phyloP scores from a whole-genome alignment of 2,888 invertebrate genomes.

The Pollenia angustigena region DNA sequence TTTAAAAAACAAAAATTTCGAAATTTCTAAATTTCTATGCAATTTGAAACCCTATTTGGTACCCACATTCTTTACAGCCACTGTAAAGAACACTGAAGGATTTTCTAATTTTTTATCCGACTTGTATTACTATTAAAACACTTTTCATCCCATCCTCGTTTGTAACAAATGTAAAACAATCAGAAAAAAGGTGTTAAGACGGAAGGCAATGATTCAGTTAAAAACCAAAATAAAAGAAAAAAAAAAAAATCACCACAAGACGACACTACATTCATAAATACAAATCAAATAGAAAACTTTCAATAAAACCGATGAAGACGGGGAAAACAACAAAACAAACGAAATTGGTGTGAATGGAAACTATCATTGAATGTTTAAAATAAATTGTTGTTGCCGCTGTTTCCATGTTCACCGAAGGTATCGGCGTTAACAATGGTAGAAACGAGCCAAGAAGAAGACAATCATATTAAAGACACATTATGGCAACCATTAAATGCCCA shows the following conservation, averaged over 20 bases:
- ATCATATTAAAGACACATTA: slow-evolving; percentile 79
- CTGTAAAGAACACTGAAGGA: too few species aligned
- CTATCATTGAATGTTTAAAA: slow-evolving; percentile 49
- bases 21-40: too few species aligned
- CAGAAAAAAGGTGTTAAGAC: slow-evolving; percentile 60
- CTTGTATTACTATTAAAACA: too few species aligned
- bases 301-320: slow-evolving; percentile 22
- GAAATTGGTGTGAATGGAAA: slow-evolving; percentile 61
- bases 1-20: too few species aligned
- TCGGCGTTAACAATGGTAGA: slow-evolving; percentile 40
- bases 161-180: slow-evolving; percentile 1
- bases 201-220: slow-evolving; percentile 63
- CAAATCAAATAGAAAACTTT: slow-evolving; percentile 45
- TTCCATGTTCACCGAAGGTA: background rate
- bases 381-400: slow-evolving; percentile 12
- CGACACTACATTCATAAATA: slow-evolving; percentile 19
- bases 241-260: slow-evolving; percentile 23
- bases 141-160: background rate
- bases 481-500: slow-evolving; percentile 81
- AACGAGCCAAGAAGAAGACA: slow-evolving; percentile 33
- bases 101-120: too few species aligned
- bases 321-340: slow-evolving; percentile 18
- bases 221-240: slow-evolving; percentile 23
- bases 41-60: too few species aligned
- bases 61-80: too few species aligned